phyloP scores from a whole-genome alignment of 2,113 vertebrate species.

The Sinocyclocheilus maitianheensis region DNA sequence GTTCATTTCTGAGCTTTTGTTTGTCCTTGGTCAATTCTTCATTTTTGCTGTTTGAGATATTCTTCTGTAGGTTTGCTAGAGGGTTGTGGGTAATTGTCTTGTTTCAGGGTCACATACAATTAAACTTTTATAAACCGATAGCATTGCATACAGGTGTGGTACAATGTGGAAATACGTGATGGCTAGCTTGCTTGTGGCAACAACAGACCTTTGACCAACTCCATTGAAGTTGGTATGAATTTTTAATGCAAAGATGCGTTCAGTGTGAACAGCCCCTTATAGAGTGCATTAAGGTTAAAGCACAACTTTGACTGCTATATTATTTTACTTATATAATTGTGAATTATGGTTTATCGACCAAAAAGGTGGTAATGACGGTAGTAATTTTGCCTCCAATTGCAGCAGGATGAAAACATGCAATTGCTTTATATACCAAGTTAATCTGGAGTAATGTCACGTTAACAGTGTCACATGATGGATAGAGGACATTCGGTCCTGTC shows the following conservation, averaged over 20 bases:
- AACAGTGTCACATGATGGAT: not conserved
- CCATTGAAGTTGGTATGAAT: not conserved
- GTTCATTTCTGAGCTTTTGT: not conserved
- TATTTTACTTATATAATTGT: not conserved
- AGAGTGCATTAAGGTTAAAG: not conserved
- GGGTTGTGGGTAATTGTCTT: not conserved
- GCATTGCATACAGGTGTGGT: not conserved
- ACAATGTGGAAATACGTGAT: not conserved
- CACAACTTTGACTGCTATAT: not conserved
- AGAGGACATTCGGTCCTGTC: not conserved
- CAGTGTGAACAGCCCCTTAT: too few relatives aligned
- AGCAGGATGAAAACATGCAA: not conserved
- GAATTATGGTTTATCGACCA: not conserved
- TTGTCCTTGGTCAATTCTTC: not conserved
- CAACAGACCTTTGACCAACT: not conserved
- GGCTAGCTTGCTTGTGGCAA: not conserved
- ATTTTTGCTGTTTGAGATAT: not conserved
- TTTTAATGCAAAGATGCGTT: not conserved
- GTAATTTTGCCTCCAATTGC: not conserved
- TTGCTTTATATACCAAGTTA: not conserved
- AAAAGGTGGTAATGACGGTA: not conserved
- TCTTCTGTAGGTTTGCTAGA: not conserved
- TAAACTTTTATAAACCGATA: not conserved
- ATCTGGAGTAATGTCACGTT: not conserved
- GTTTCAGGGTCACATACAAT: not conserved